These are phyloP conservation scores for Orcinus orca DNA, from an alignment of 2,113 vertebrate genomes.

Conservation along the genomic window DNA sequence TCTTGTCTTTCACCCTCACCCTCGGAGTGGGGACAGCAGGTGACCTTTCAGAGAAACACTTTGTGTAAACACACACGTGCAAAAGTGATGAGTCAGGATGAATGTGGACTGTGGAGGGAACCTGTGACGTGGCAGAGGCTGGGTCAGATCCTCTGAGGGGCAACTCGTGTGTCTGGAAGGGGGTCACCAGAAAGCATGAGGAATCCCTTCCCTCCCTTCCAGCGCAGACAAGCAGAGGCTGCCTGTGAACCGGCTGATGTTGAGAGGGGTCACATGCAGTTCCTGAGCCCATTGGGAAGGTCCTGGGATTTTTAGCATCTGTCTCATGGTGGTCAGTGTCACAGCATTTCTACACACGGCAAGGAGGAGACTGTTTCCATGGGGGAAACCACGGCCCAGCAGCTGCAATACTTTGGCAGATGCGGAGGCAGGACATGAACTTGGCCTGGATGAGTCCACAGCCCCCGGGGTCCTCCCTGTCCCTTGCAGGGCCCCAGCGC, in stretches of 20 bases:
- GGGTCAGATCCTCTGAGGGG: not conserved
- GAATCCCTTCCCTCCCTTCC: not conserved
- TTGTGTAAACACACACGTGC: no score
- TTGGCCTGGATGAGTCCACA: not conserved
- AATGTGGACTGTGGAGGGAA: fast-evolving
- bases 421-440: not conserved
- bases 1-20: not conserved
- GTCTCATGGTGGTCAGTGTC: not conserved
- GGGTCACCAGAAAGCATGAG: not conserved
- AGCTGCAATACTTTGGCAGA: not conserved
- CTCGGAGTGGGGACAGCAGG: fast-evolving
- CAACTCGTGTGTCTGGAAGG: fast-evolving
- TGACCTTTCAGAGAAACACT: not conserved
- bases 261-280: not conserved
- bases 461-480: no score
- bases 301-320: not conserved
- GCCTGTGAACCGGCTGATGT: fast-evolving
- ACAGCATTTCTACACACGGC: not conserved
- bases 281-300: not conserved
- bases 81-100: no score
- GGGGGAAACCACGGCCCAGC: not conserved
- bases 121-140: not conserved
- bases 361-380: not conserved
- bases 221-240: not conserved
- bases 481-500: not conserved